A percentile compares a stretch with the other conserved stretches of the same genome.
phyloP scores from a whole-genome alignment of 2,888 invertebrate genomes.

The Teleogryllus oceanicus region DNA sequence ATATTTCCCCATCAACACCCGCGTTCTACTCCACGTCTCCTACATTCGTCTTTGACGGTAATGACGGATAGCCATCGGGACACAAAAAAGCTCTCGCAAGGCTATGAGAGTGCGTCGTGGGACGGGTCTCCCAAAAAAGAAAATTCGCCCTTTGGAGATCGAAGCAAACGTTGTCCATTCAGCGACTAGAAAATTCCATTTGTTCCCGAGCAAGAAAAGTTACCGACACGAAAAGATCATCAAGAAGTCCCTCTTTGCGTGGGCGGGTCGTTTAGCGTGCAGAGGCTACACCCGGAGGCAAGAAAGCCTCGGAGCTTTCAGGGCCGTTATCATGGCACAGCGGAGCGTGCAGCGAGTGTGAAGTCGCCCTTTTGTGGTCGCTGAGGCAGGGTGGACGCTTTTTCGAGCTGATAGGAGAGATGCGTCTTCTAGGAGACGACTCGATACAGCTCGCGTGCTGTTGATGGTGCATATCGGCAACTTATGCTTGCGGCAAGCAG shows the following conservation, averaged over 20 bases:
- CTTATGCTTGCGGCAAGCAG: too few species aligned
- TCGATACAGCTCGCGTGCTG: too few species aligned
- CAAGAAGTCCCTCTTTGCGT: neutral
- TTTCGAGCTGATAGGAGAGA: neutral
- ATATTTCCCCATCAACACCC: too few species aligned
- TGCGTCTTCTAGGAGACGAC: neutral
- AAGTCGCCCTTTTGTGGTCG: neutral
- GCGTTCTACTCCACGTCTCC: neutral
- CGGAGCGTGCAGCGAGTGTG: neutral
- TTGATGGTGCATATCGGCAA: too few species aligned
- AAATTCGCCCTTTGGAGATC: neutral
- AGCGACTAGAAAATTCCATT: conserved; percentile 18
- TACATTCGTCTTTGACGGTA: neutral
- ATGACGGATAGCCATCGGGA: neutral
- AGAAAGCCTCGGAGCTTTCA: neutral
- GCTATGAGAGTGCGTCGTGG: neutral
- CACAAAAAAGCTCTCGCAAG: neutral
- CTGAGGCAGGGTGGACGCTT: neutral
- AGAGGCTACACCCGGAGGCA: neutral
- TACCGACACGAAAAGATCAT: conserved; percentile 7
- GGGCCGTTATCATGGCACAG: neutral
- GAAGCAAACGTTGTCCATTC: neutral
- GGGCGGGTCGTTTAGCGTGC: neutral
- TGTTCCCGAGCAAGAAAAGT: conserved; percentile 1
- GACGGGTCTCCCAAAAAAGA: neutral